These are phyloP conservation scores for Drosophila willistoni DNA, from an alignment of 1,140 invertebrate genomes.

Conservation along the genomic window DNA sequence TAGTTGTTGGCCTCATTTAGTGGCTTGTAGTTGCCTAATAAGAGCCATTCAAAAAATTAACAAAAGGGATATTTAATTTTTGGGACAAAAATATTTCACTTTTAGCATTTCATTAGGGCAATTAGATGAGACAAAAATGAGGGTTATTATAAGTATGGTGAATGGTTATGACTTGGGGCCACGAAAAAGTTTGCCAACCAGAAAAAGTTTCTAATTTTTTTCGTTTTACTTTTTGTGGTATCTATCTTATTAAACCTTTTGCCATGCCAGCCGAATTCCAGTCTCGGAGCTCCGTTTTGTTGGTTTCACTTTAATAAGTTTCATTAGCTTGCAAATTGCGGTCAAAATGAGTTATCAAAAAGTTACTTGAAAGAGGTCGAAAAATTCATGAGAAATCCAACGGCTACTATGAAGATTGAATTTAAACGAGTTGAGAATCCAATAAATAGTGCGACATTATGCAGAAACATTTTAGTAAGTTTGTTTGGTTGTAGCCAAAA, in stretches of 20 bases:
- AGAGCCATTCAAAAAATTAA: conserved; percentile 49
- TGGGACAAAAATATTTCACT: conserved; percentile 43
- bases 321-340: conserved; percentile 64
- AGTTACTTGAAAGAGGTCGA: conserved; percentile 38
- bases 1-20: conserved; percentile 31
- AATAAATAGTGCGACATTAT: neutral
- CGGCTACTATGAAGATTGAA: neutral
- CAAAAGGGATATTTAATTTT: conserved; percentile 46
- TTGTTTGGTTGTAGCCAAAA: too few relatives aligned
- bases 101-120: conserved; percentile 23
- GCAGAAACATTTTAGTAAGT: too few relatives aligned
- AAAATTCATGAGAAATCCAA: conserved; percentile 15
- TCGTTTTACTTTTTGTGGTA: conserved; percentile 13
- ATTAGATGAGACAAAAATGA: conserved; percentile 13
- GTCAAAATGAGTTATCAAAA: conserved; percentile 50
- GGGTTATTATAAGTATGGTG: neutral
- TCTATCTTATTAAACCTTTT: conserved; percentile 60
- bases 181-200: conserved; percentile 36
- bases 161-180: conserved; percentile 5
- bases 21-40: conserved; percentile 51
- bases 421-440: neutral
- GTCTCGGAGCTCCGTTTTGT: conserved; percentile 20
- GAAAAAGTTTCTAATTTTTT: conserved; percentile 32
- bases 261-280: neutral
- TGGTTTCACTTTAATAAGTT: conserved; percentile 51